Base-by-base conservation (phyloP, 2,888 invertebrate genomes). In the Lycaena phlaeas region DNA sequence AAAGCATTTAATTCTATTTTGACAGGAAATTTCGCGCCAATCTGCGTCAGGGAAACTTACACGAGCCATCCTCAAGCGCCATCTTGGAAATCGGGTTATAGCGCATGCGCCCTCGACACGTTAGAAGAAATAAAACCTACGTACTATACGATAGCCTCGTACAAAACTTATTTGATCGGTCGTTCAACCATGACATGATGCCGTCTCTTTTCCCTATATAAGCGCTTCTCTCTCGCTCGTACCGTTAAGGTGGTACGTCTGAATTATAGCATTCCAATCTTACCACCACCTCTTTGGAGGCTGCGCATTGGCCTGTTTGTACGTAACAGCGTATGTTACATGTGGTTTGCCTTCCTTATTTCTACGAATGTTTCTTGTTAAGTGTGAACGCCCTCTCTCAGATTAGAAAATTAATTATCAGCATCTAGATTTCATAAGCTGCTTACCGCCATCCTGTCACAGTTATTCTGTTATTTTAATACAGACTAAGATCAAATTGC, bases 141-240 rank as follows among this genome's bases (percentile, higher is more conserved):
- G 73, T 75, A 69, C 72, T 67, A 73, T 70, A 71, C 73, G 78
- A 72, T 71, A 72, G 71, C 68, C 57, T 66, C 67, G 74, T 71
- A 78, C 77, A 73, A 78, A 73, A 79, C 81, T 81, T 79, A 81
- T 82, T 81, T 82, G 82, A 82, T 79, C 79, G 82, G 82, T 81
- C 82, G 79, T 82, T 82, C 81, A 82, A 82, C 82, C 81, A 75
- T 74, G 73, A 70, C 75, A 69, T 54, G 57, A 51, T 51, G 54
- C 52, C 54, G 45, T 69, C 65, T 55, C 64, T 46, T 49, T 76
- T 64, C 47, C 48, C 43, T 61, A 40, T 48, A 59, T 67, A 59
- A 50, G 51, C 52, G 50, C 51, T 58, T 77, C 78, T 57, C 70
- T 41, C 51, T 79, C 69, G 31, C 64, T 54, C 81, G 68, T 72